Base-by-base conservation (phyloP, 35 echinoderm and acorn worm species). In the Apostichopus californicus region DNA sequence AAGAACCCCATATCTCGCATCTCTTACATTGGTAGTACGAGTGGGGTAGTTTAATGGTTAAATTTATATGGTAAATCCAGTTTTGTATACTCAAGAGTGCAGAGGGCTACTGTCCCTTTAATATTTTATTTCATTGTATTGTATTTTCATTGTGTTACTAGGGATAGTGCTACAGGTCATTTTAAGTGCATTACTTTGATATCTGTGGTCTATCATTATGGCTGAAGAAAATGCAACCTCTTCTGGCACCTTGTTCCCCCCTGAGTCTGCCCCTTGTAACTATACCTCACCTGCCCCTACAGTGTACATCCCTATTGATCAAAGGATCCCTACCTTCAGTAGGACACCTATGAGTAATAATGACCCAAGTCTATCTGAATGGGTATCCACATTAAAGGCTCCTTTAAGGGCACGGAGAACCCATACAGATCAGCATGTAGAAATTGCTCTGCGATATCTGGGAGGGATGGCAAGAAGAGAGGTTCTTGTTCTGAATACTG, bases 401-500 rank as follows among this genome's bases (percentile, higher is more conserved):
- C 64, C 87, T 24, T 54, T 77, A 10, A 70, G 20, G 64, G 70
- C 87, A 22, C 73, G 87, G 87, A 10, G 46, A 18, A 90, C 64
- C 15, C 87, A 63, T 7, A 26, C 5, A 18, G 87, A 90, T 20
- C 87, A 90, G 22, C 23, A 90, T 15, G 63, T 56, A 14, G 70
- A 54, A 20, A 15, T 90, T 12, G 70, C 70, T 5, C 9, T 77
- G 63, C 21, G 64, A 9, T 90, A 90, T 25, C 25, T 90, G 61
- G 87, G 87, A 13, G 87, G 87, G 10, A 34, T 73, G 28, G 87
- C 87, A 52, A 90, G 20, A 20, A 77, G 70, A 28, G 85, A 90
- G 70, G 70, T 90, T 10, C 34, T 90, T 9, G 64, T 90, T 5
- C 5, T 90, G 65, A 65, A 46, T 5, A 18, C 87, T 24, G 13